A percentile compares a stretch with the other conserved stretches of the same genome.
Evolutionary conservation across 2,113 vertebrate genomes (phyloP).

Genomic region (Steatornis caripensis): DNA sequence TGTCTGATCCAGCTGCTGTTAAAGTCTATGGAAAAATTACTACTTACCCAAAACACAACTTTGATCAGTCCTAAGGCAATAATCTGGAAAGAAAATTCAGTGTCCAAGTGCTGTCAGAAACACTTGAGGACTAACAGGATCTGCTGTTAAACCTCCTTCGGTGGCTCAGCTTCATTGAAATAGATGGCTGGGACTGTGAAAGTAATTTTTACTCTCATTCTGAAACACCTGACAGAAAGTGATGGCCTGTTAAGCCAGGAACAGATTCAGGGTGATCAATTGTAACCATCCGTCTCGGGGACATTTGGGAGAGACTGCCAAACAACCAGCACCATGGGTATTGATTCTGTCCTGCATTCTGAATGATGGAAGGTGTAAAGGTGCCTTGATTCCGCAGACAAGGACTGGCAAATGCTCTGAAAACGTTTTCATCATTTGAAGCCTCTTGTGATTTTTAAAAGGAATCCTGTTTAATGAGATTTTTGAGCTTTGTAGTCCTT

Average conservation of each 20-base stretch:
- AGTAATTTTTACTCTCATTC: conserved; percentile 35
- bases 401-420: not conserved
- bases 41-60: fast-evolving
- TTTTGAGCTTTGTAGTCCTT: not conserved
- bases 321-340: not conserved
- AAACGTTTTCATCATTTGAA: not conserved
- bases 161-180: not conserved
- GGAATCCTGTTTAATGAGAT: not conserved
- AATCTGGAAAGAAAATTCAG: not conserved
- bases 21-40: not conserved
- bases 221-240: conserved; percentile 34
- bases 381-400: not conserved
- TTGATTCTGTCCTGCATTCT: not conserved
- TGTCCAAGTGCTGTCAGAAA: not conserved
- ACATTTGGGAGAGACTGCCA: not conserved
- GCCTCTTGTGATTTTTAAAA: not conserved
- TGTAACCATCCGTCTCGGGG: not conserved
- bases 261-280: not conserved
- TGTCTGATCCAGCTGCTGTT: not conserved
- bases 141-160: not conserved
- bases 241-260: not conserved
- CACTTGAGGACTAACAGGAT: not conserved
- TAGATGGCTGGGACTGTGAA: not conserved
- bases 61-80: not conserved
- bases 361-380: not conserved